Evolutionary conservation across 1,140 invertebrate species (phyloP).

Genomic region (Penaeus chinensis): DNA sequence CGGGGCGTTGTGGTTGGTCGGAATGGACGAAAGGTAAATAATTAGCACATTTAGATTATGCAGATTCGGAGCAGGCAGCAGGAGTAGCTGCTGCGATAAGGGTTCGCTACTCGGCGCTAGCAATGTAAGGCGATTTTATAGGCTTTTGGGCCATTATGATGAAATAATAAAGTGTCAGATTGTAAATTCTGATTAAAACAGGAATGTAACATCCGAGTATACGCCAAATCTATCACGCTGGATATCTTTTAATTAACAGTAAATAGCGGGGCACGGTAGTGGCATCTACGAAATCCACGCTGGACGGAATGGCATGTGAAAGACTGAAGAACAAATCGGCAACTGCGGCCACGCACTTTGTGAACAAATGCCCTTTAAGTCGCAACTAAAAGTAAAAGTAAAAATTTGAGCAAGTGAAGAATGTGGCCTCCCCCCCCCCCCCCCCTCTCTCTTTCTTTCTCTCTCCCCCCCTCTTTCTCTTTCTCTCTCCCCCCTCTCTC

Average conservation of each 20-base stretch:
- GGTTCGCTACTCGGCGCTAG: slow-evolving; percentile 38
- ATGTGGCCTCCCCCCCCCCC: no score
- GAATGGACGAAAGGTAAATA: slow-evolving; percentile 42
- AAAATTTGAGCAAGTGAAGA: no score
- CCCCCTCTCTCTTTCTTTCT: no score
- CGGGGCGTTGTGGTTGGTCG: slow-evolving; percentile 43
- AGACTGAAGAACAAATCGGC: no score
- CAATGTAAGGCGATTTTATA: slow-evolving; percentile 52
- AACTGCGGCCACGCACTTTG: no score
- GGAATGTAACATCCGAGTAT: slow-evolving; percentile 11
- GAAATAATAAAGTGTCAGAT: slow-evolving; percentile 55
- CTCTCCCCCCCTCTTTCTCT: no score
- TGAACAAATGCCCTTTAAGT: no score
- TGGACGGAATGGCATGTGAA: no score
- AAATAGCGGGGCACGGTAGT: background rate
- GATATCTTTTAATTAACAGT: background rate
- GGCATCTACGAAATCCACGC: no score
- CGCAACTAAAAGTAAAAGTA: no score
- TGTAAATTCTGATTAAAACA: slow-evolving; percentile 58
- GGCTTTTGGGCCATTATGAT: slow-evolving; percentile 54
- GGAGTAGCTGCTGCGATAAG: slow-evolving; percentile 34
- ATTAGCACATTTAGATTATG: slow-evolving; percentile 61
- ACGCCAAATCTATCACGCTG: background rate
- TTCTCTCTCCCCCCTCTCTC: no score
- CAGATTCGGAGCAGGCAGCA: slow-evolving; percentile 40